Percentiles rank a stretch among this genome's conserved stretches.
These are phyloP conservation scores for Zosterops japonicus DNA, from an alignment of 2,113 vertebrate genomes.

Conservation along the genomic window DNA sequence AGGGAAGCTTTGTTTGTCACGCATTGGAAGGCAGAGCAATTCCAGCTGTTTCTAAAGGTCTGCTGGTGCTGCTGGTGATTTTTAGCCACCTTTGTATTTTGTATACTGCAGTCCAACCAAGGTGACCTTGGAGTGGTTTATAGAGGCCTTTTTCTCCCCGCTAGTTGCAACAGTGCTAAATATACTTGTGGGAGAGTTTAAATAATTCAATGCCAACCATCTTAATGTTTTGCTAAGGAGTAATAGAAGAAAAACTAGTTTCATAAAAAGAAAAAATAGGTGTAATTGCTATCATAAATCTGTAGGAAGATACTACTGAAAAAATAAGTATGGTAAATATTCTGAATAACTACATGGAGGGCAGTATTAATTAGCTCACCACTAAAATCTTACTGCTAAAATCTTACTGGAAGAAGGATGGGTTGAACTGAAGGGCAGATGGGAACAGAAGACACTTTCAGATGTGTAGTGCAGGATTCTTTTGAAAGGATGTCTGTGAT, in stretches of 20 bases:
- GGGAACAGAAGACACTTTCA: background rate
- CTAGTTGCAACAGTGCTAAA: slow-evolving; percentile 35
- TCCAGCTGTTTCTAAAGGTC: background rate
- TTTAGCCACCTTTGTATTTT: background rate
- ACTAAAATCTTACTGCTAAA: background rate
- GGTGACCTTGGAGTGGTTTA: slow-evolving; percentile 17
- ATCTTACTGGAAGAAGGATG: background rate
- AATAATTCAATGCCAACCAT: slow-evolving; percentile 63
- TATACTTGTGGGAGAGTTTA: slow-evolving; percentile 49
- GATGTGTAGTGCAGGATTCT: background rate
- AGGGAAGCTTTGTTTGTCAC: background rate
- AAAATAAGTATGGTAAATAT: background rate
- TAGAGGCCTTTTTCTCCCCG: slow-evolving; percentile 54
- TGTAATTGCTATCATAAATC: slow-evolving; percentile 12
- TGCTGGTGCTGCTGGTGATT: background rate
- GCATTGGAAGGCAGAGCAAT: background rate
- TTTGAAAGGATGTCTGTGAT: slow-evolving; percentile 3
- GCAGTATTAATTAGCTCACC: slow-evolving; percentile 5
- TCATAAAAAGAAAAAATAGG: slow-evolving; percentile 38
- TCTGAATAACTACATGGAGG: background rate
- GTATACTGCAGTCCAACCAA: slow-evolving; percentile 32
- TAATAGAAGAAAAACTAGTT: slow-evolving; percentile 35
- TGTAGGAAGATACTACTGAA: background rate
- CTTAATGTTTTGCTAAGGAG: slow-evolving; percentile 40
- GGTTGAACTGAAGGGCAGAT: background rate